Base-by-base conservation (phyloP, 1,140 invertebrate genomes). In the Microplitis mediator region DNA sequence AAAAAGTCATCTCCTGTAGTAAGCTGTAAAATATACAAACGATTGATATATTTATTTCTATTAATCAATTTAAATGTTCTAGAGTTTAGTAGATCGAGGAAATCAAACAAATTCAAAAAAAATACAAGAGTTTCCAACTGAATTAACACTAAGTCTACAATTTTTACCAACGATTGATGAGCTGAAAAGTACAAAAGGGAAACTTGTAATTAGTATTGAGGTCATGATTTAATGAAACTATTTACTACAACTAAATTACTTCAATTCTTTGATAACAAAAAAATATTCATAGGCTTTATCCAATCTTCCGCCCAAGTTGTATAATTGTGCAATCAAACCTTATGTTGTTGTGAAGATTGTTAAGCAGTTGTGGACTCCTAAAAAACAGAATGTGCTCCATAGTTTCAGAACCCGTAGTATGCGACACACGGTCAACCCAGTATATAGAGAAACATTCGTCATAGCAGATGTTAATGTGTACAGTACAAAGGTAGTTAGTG, bases 401-500 rank as follows among this genome's bases (percentile, higher is more conserved):
- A 82, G 80, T 72, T 87, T 87, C 16, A 79, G 84, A 76, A 88
- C 86, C 14, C 83, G 85, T 72, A 75, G 80, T 36, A 79, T 86
- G 51, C 80, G 80, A 61, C 84, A 87, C 52, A 85, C 86, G 4
- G 81, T 83, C 54, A 87, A 74, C 77, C 86, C 86, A 36, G 81
- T 85, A 75, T 88, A 84, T 71, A 79, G 81, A 69, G 85, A 87
- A 76, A 85, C 85, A 50, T 88, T 88, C 72, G 79, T 85, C 39
- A 80, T 88, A 23, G 79, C 83, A 32, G 84, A 86, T 60, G 80
- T 76, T 2, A 83, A 77, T 60, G 71, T 79, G 16, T 81, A 82
- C 74, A 84, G 86, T 74, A 81, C 82, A 74, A 87, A 86, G 77
- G 86, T 86, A 80, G 76, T 71, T 52, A 14, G 16, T 3, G n/a